Evolutionary conservation across 1,140 invertebrate genomes (phyloP), one percentile per base, ranked within the genome.

Genomic region (Atta cephalotes): DNA sequence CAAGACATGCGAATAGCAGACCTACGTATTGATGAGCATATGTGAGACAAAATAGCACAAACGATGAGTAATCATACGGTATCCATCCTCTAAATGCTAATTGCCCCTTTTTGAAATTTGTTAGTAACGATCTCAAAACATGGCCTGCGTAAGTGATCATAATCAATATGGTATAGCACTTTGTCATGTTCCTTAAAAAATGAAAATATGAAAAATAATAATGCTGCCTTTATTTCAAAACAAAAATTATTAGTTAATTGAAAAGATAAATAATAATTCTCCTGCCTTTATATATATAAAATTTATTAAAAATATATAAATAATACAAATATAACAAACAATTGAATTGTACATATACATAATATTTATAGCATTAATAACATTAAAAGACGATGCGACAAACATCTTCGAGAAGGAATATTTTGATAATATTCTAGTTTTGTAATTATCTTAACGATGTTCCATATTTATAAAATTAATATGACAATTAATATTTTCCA

Each of bases 11-110:
- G 1, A 66, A 53, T 1, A 81, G 56, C 0, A 91, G n/a, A 5
- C 79, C n/a, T n/a, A 63, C 18, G 12, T 31, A 21, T n/a, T 87
- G 84, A 51, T 90, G 85, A 21, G 78, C 14, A 1, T 86, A 88
- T 9, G 79, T 49, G 3, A 87, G n/a, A 58, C 65, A 76, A 45
- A 74, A 86, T 2, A 56, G 31, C 31, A 28, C 12, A 0, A 3
- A 35, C 2, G 68, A 31, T 0, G 86, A 63, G 16, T 77, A 86
- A 51, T 87, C 35, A 58, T 76, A 90, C 0, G 92, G 92, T 14
- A 92, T 2, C 90, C 91, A 93, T 3, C 88, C 91, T n/a, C 66
- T 87, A 62, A 90, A 91, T 12, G 90, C 58, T 10, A 92, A 28
- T 1, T 68, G 78, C 3, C 39, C 49, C 0, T 87, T 45, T 0